Evolutionary conservation across 1,140 invertebrate genomes (phyloP).

Genomic region (Parasteatoda tepidariorum): DNA sequence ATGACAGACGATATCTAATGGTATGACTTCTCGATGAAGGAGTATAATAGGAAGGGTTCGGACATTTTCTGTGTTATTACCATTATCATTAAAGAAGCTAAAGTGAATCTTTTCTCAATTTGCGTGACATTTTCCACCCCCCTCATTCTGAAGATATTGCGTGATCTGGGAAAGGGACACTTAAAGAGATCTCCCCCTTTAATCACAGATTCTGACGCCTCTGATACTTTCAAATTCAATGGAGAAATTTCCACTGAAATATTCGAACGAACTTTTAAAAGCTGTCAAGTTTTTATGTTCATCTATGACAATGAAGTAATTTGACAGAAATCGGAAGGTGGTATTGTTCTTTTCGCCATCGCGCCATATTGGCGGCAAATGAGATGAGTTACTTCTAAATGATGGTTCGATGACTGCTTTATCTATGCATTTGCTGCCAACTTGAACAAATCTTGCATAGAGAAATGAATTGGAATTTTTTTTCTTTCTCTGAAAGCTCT

Average conservation of each 20-base stretch:
- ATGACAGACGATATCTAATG: background rate
- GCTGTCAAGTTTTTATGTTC: background rate
- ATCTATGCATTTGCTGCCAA: no score
- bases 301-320: background rate
- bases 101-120: conserved; percentile 18
- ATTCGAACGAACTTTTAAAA: conserved; percentile 22
- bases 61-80: conserved; percentile 7
- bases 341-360: no score
- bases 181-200: conserved; percentile 31
- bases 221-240: background rate
- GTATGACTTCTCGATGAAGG: background rate
- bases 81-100: conserved; percentile 37
- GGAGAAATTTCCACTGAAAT: background rate
- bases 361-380: no score
- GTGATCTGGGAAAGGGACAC: conserved; percentile 36
- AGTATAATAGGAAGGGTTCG: background rate
- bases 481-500: no score
- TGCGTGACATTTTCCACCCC: conserved; percentile 3
- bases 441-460: no score
- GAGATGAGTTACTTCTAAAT: no score
- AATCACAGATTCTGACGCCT: conserved; percentile 16
- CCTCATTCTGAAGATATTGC: conserved; percentile 10
- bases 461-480: no score
- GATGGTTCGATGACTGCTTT: no score
- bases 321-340: no score